These are phyloP conservation scores for Leptinotarsa juncta DNA, from an alignment of 2,888 invertebrate genomes.

Conservation along the genomic window DNA sequence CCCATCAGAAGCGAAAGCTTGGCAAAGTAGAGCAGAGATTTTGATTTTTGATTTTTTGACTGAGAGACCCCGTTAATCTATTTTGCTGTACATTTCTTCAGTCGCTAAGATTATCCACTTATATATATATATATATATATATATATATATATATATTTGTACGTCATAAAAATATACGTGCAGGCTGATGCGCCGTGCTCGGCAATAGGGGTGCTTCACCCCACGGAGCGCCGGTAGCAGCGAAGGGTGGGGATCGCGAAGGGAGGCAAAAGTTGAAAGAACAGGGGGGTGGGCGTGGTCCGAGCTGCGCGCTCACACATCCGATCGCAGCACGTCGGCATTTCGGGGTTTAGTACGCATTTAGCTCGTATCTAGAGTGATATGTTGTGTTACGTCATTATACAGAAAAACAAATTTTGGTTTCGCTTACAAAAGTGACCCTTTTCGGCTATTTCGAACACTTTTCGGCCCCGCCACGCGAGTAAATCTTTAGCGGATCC, in stretches of 20 bases:
- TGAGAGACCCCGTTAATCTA: no score
- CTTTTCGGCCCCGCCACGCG: conserved; percentile 36
- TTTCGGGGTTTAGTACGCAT: conserved; percentile 65
- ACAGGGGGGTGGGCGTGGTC: conserved; percentile 33
- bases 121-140: no score
- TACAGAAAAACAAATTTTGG: conserved; percentile 66
- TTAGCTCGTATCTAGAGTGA: conserved; percentile 67
- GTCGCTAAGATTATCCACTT: no score
- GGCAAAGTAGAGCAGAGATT: no score
- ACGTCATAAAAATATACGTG: conserved; percentile 5
- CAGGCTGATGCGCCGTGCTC: not conserved
- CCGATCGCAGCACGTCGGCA: conserved; percentile 64
- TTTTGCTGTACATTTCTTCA: no score
- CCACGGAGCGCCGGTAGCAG: not conserved
- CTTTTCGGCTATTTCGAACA: conserved; percentile 61
- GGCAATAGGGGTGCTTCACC: not conserved
- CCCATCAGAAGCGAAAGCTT: no score
- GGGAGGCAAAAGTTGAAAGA: conserved; percentile 20
- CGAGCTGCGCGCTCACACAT: conserved; percentile 63
- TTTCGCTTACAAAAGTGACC: conserved; percentile 66
- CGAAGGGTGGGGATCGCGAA: not conserved
- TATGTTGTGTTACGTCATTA: conserved; percentile 68
- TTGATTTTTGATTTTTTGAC: no score
- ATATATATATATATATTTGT: no score
- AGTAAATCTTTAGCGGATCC: conserved; percentile 19